These are phyloP conservation scores for Zophobas atratus DNA, from an alignment of 1,140 invertebrate genomes.

Conservation along the genomic window DNA sequence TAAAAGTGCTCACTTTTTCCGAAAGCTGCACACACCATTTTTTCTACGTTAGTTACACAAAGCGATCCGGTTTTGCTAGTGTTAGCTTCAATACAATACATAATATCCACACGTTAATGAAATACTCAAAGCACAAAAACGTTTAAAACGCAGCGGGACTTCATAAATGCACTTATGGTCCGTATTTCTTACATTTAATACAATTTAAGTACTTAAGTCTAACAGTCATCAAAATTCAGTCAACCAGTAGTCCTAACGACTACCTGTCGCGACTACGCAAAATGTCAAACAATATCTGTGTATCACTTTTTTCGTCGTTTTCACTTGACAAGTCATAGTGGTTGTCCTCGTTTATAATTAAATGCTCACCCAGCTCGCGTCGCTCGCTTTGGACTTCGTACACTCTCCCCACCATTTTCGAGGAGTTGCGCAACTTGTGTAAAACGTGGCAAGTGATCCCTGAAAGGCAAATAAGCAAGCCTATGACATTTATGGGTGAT, in stretches of 20 bases:
- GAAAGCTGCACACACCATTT: too few relatives aligned
- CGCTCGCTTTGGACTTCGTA: conserved; percentile 58
- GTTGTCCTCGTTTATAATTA: conserved; percentile 57
- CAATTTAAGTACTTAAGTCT: neutral
- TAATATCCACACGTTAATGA: too few relatives aligned
- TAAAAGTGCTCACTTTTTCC: too few relatives aligned
- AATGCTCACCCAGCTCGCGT: conserved; percentile 59
- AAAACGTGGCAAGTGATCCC: conserved; percentile 92
- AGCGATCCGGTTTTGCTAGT: too few relatives aligned
- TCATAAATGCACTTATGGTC: neutral
- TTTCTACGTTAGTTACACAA: too few relatives aligned
- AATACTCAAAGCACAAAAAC: too few relatives aligned
- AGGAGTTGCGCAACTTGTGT: conserved; percentile 75
- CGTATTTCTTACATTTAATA: neutral
- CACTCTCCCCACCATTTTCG: conserved; percentile 29
- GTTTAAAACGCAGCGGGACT: too few relatives aligned
- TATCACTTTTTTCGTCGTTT: conserved; percentile 63
- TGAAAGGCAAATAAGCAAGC: conserved; percentile 88
- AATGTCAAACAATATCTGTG: conserved; percentile 65
- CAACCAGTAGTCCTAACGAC: neutral
- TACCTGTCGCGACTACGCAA: conserved; percentile 63
- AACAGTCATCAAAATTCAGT: neutral
- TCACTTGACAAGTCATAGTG: conserved; percentile 58
- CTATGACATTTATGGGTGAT: conserved; percentile 86
- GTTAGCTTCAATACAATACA: too few relatives aligned